Evolutionary conservation across 2,888 invertebrate genomes (phyloP).

Genomic region (Acanthacorydalis orientalis): DNA sequence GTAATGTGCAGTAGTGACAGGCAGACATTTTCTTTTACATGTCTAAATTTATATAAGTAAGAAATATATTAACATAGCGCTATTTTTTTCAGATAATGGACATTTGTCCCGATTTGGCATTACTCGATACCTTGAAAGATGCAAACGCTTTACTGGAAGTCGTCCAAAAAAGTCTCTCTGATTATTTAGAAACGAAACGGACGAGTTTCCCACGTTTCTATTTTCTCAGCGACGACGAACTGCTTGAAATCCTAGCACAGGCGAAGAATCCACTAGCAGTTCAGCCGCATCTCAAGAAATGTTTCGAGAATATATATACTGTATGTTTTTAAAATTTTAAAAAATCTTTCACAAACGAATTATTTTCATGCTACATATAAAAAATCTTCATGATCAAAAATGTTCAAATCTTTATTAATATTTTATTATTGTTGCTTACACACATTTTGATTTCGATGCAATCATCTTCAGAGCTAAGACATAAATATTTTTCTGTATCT

Average conservation of each 20-base stretch:
- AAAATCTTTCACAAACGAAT: not conserved
- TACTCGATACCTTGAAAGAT: constrained; percentile 52
- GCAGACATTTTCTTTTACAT: too few relatives aligned
- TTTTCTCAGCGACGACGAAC: constrained; percentile 71
- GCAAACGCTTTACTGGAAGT: constrained; percentile 51
- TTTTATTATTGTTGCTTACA: too few relatives aligned
- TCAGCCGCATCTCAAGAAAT: constrained; percentile 68
- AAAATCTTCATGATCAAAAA: too few relatives aligned
- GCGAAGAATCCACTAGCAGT: constrained; percentile 60
- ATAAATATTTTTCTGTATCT: too few relatives aligned
- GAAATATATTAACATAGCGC: too few relatives aligned
- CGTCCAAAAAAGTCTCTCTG: constrained; percentile 57
- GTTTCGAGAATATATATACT: constrained; percentile 62
- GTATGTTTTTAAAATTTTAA: constrained; percentile 18
- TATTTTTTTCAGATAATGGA: constrained; percentile 36
- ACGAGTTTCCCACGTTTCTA: constrained; percentile 59
- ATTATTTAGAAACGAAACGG: constrained; percentile 63
- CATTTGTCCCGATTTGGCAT: constrained; percentile 42
- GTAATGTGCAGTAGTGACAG: too few relatives aligned
- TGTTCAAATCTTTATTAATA: too few relatives aligned
- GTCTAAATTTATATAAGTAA: too few relatives aligned
- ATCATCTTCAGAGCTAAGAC: too few relatives aligned
- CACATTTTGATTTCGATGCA: too few relatives aligned
- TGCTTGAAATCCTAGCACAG: constrained; percentile 65
- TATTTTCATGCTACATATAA: too few relatives aligned